Base-by-base conservation (phyloP, 2,888 invertebrate species). In the Conops quadrifasciatus region DNA sequence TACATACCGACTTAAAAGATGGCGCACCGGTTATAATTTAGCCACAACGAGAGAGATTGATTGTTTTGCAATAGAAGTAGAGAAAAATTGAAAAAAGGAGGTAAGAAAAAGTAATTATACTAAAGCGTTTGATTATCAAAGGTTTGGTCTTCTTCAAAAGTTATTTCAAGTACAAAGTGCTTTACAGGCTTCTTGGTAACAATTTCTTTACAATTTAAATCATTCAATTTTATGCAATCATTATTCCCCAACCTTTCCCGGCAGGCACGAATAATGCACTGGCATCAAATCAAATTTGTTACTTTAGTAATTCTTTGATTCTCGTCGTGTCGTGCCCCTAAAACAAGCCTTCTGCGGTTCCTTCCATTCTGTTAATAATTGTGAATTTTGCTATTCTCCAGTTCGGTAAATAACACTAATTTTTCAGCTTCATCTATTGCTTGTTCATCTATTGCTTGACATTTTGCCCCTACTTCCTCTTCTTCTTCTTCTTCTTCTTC, bases 381-480 rank as follows among this genome's bases (percentile, higher is more conserved):
- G 15, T 63, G 63, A 26, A 63, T 45, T 63, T 63, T 13, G 26
- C 58, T 5, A 53, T 53, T 53, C 49, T n/a, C 15, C 49, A 2
- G 49, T n/a, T 1, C 49, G 5, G 49, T 13, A 49, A 53, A 19
- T 21, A 53, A 53, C 21, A n/a, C 53, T 21, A 4, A 36, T 24
- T 5, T 24, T 26, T 26, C 56, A 16, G 16, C 15, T 56, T 21
- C 24, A 1, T 56, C 28, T 24, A 21, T 56, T 56, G 15, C 28
- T 36, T 19, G 2, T 62, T 19, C 19, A 24, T 24, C 15, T 66
- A 36, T 43, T 19, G 24, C 15, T n/a, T 16, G 26, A 26, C 47
- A 28, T 45, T 47, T 45, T n/a, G 15, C 26, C 26, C 26, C 24
- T 19, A n/a, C 36, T 30, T 59, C n/a, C n/a, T 60, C 45, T 1